Evolutionary conservation across 2,888 invertebrate genomes (phyloP).

Genomic region (Epistrophella euchroma): DNA sequence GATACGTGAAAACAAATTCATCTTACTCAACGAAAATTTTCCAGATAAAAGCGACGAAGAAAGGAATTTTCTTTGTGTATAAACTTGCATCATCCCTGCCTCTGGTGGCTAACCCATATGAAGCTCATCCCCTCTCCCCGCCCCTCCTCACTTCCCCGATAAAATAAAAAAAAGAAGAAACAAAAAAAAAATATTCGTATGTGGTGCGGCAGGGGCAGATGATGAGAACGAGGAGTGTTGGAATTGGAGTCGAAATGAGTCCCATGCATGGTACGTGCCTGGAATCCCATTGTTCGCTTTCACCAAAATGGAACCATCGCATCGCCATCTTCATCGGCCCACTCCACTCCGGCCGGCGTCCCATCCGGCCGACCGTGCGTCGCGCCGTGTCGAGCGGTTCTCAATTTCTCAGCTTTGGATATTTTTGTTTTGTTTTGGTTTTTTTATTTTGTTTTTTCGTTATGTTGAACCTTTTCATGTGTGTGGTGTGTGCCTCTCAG

Average conservation of each 20-base stretch:
- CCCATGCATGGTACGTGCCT: slow-evolving; percentile 71
- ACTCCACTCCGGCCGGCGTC: not conserved
- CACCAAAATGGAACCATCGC: slow-evolving; percentile 65
- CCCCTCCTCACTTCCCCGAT: not conserved
- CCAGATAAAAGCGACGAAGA: slow-evolving; percentile 56
- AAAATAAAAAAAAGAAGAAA: slow-evolving; percentile 2
- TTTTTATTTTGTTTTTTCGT: not conserved
- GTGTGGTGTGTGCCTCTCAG: slow-evolving; percentile 48
- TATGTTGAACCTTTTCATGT: slow-evolving; percentile 53
- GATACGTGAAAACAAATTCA: slow-evolving; percentile 58
- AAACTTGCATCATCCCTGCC: slow-evolving; percentile 48
- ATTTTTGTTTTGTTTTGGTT: slow-evolving; percentile 19
- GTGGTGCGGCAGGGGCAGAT: slow-evolving; percentile 1
- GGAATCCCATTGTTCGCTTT: slow-evolving; percentile 71
- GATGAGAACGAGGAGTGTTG: slow-evolving; percentile 50
- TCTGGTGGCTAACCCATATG: slow-evolving; percentile 31
- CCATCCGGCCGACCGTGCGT: not conserved
- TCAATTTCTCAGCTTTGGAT: slow-evolving; percentile 57
- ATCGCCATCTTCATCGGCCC: slow-evolving; percentile 49
- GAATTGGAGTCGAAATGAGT: slow-evolving; percentile 65
- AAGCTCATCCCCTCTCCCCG: not conserved
- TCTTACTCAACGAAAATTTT: slow-evolving; percentile 58
- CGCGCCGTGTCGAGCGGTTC: slow-evolving; percentile 35
- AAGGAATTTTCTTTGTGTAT: slow-evolving; percentile 61
- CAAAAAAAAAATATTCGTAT: slow-evolving; percentile 21